Evolutionary conservation across 2,113 vertebrate species (phyloP).

Genomic region (Saccopteryx bilineata): DNA sequence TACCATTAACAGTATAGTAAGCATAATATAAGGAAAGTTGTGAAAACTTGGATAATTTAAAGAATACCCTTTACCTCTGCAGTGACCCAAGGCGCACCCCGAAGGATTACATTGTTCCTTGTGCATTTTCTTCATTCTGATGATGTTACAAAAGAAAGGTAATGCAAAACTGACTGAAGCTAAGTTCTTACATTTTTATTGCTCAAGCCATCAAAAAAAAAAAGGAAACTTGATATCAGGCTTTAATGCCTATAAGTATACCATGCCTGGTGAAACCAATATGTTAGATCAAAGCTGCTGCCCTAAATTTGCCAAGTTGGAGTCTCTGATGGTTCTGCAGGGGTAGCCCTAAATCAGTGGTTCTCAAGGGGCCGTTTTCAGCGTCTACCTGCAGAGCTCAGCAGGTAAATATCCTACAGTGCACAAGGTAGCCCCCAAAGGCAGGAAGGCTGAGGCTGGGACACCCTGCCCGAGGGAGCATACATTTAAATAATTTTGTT

Average conservation of each 20-base stretch:
- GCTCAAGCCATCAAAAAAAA: constrained; percentile 2
- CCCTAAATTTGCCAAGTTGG: not conserved
- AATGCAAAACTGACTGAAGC: constrained; percentile 47
- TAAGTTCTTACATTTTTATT: constrained; percentile 70
- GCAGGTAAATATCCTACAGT: not conserved
- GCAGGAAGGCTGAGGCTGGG: not conserved
- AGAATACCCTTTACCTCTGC: not conserved
- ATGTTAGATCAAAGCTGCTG: constrained; percentile 39
- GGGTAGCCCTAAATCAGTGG: not conserved
- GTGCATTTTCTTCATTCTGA: constrained; percentile 52
- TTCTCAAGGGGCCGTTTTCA: not conserved
- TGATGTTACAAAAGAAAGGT: constrained; percentile 53
- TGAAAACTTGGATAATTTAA: not conserved
- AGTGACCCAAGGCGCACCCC: not conserved
- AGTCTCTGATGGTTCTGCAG: not conserved
- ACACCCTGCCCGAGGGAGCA: not conserved
- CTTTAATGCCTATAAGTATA: not conserved
- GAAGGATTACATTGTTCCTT: not conserved
- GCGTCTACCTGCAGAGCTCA: not conserved
- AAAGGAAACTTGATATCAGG: constrained; percentile 51
- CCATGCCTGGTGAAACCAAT: constrained; percentile 24
- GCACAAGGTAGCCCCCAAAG: not conserved
- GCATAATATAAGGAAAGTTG: not conserved
- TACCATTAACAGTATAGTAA: not conserved
- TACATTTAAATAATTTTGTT: not conserved